Evolutionary conservation across 2,113 vertebrate species (phyloP).

Genomic region (Pachyramphus minor): DNA sequence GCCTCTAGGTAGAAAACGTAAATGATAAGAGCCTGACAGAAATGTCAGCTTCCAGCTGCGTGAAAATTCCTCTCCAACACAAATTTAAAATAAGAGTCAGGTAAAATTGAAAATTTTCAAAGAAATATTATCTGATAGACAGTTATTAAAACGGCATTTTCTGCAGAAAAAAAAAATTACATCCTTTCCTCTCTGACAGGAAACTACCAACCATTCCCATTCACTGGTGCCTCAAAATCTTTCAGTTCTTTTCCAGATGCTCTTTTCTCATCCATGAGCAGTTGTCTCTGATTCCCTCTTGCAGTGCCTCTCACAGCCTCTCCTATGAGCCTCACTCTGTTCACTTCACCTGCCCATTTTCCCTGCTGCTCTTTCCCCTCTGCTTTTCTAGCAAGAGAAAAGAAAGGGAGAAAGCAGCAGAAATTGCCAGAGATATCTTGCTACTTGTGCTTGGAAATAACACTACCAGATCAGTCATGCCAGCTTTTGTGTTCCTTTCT

Average conservation of each 20-base stretch:
- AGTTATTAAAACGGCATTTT: conserved; percentile 36
- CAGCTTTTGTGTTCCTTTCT: background rate
- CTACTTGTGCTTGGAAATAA: background rate
- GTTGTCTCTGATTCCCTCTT: background rate
- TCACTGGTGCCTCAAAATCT: background rate
- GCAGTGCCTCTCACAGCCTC: background rate
- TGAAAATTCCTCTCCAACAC: conserved; percentile 33
- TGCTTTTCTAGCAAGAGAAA: background rate
- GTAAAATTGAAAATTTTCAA: conserved; percentile 29
- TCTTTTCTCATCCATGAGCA: background rate
- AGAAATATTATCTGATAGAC: conserved; percentile 4
- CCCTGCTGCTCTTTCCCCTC: background rate
- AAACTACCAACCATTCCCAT: background rate
- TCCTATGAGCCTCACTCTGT: background rate
- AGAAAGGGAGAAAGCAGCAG: background rate
- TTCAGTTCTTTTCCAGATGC: background rate
- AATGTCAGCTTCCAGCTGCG: conserved; percentile 47
- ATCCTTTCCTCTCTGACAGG: background rate
- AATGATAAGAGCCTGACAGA: conserved; percentile 59
- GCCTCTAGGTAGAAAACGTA: conserved; percentile 50
- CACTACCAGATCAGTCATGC: background rate
- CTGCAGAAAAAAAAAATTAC: background rate
- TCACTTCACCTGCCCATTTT: background rate
- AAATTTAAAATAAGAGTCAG: conserved; percentile 45
- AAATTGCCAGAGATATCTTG: background rate